Base-by-base conservation (phyloP, 2,113 vertebrate genomes). In the Prinia subflava region DNA sequence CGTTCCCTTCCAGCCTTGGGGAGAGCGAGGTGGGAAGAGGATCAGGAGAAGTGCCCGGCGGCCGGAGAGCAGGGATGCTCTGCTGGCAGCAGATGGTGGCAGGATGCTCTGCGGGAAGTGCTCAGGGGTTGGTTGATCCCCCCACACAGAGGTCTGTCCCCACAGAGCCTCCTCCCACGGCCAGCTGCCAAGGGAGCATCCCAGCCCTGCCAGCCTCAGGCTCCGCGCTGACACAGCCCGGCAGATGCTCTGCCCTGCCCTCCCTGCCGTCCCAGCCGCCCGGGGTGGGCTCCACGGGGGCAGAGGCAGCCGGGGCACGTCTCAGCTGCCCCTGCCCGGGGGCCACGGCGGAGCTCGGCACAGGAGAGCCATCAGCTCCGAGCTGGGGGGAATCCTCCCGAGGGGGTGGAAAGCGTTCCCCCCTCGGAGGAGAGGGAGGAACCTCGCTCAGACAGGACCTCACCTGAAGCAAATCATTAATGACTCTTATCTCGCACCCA, bases 291-390 rank as follows among this genome's bases (percentile, higher is more conserved):
- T 94, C 77, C 68, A 9, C 14, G 89, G 70, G 60, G 87, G 91
- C 91, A 95, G 90, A n/a, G n/a, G n/a, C n/a, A 83, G 91, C 90
- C 62, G 44, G 68, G 89, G 87, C 89, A 91, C 1, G 4, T 50
- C 52, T 74, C 68, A 78, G 76, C 89, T 87, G 79, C 80, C 59
- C 80, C 44, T 83, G 92, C 65, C 78, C 28, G 42, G 41, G 76
- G 44, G 81, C 81, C 89, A 81, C 0, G 0, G 2, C 1, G 39
- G 49, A 92, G 59, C 76, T 47, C n/a, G 1, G 83, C 44, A 86
- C 52, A 33, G 55, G 73, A 88, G 63, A 81, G 86, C 94, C 87
- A 71, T 13, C 77, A 56, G 75, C 44, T 44, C 70, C 14, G 0
- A 4, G 8, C 8, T 0, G 1, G 47, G 41, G 28, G 55, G 70